Conservation (phyloP, 2,113 vertebrate species). For the Mormyrus iriodes region DNA sequence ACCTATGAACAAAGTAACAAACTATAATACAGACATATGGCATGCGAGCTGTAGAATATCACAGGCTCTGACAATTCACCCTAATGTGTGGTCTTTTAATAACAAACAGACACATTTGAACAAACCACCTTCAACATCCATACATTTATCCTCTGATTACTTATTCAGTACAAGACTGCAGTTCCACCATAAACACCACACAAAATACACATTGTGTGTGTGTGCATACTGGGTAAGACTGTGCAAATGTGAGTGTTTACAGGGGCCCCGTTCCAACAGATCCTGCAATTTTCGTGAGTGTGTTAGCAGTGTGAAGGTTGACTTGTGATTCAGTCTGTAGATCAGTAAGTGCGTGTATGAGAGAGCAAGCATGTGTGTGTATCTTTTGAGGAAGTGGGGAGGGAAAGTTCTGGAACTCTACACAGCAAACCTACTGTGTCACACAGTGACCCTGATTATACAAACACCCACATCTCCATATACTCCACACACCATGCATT, state of each 20-base stretch:
- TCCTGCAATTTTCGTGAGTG: not conserved
- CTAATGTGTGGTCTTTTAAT: not conserved
- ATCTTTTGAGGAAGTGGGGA: not conserved
- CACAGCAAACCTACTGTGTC: slow-evolving; percentile 9
- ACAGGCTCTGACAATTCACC: not conserved
- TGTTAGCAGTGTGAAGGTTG: not conserved
- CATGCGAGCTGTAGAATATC: not conserved
- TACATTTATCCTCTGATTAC: not conserved
- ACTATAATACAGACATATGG: not conserved
- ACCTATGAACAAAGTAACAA: not conserved
- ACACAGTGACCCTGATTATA: not conserved
- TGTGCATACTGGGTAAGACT: not conserved
- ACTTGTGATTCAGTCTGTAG: not conserved
- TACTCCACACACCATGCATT: not conserved
- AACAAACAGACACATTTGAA: not conserved
- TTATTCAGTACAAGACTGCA: not conserved
- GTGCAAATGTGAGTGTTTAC: not conserved
- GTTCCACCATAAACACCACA: not conserved
- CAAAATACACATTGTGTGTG: not conserved
- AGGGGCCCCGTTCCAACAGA: not conserved
- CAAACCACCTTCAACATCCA: not conserved
- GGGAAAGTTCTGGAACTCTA: not conserved
- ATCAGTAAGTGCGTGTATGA: not conserved
- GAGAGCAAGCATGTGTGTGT: not conserved
- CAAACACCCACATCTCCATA: not conserved